Evolutionary conservation across 2,888 invertebrate genomes (phyloP).

Genomic region (Monochamus alternatus): DNA sequence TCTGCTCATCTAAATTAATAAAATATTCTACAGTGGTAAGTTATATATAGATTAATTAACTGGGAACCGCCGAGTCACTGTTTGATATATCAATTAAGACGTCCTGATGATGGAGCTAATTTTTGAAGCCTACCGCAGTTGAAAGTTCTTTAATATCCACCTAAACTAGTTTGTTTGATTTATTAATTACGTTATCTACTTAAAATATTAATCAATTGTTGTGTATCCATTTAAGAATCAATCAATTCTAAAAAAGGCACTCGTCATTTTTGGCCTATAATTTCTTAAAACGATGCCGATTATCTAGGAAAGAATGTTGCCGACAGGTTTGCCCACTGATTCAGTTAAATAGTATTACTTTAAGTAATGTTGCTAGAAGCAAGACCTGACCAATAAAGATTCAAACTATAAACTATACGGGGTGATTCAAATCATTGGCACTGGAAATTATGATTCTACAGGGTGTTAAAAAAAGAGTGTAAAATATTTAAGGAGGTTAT

Average conservation of each 20-base stretch:
- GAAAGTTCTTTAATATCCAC: constrained; percentile 47
- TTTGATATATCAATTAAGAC: constrained; percentile 64
- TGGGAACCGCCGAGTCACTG: constrained; percentile 55
- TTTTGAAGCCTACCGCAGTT: constrained; percentile 58
- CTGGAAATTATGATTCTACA: too few relatives aligned
- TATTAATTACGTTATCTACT: constrained; percentile 42
- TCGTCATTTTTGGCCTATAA: constrained; percentile 24
- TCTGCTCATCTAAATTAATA: constrained; percentile 35
- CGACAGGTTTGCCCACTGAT: constrained; percentile 4
- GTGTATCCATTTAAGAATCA: constrained; percentile 25
- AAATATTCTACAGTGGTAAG: constrained; percentile 36
- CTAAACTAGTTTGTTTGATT: constrained; percentile 35
- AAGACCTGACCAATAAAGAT: too few relatives aligned
- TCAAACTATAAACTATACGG: too few relatives aligned
- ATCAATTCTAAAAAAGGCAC: constrained; percentile 29
- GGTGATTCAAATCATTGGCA: too few relatives aligned
- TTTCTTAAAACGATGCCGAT: constrained; percentile 17
- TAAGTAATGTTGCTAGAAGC: too few relatives aligned
- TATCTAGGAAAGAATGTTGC: constrained; percentile 20
- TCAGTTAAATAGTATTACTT: too few relatives aligned
- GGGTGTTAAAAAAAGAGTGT: too few relatives aligned
- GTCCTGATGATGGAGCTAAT: constrained; percentile 60
- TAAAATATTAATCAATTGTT: constrained; percentile 32
- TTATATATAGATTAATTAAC: constrained; percentile 55
- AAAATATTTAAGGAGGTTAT: too few relatives aligned